Percentiles rank a stretch among this genome's conserved stretches.
Conservation (phyloP, 2,797 vertebrate genomes). For the Cynopterus sphinx region DNA sequence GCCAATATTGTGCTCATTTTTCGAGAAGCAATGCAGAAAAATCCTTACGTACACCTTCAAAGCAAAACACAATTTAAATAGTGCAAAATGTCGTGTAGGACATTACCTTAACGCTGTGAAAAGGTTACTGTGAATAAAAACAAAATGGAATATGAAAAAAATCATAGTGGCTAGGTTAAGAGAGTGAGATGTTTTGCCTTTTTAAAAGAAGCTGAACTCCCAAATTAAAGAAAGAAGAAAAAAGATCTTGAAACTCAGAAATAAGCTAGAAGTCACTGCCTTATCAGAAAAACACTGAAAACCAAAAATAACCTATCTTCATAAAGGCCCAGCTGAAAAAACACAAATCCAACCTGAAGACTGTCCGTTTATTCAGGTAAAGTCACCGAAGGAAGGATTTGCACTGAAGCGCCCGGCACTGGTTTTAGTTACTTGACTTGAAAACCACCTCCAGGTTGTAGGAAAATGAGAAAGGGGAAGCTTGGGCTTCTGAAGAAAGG, state of each 20-base stretch:
- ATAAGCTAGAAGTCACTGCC: background rate
- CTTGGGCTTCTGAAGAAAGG: slow-evolving; percentile 60
- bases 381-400: background rate
- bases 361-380: background rate
- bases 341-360: background rate
- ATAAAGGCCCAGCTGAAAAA: background rate
- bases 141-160: background rate
- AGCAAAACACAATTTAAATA: slow-evolving; percentile 19
- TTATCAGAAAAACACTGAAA: background rate
- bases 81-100: background rate
- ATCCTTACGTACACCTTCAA: background rate
- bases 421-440: slow-evolving; percentile 68
- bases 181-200: background rate
- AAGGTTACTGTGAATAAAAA: background rate
- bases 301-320: background rate
- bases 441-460: slow-evolving; percentile 73
- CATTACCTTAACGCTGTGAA: background rate
- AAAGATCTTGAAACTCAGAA: background rate
- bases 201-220: background rate
- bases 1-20: background rate
- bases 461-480: slow-evolving; percentile 57
- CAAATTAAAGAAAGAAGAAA: background rate
- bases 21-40: background rate
- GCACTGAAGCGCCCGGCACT: background rate
- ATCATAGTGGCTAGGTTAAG: background rate